Percentiles rank a stretch among this genome's conserved stretches.
These are phyloP conservation scores for Narcine bancroftii DNA, from an alignment of 2,113 vertebrate genomes.

Conservation along the genomic window DNA sequence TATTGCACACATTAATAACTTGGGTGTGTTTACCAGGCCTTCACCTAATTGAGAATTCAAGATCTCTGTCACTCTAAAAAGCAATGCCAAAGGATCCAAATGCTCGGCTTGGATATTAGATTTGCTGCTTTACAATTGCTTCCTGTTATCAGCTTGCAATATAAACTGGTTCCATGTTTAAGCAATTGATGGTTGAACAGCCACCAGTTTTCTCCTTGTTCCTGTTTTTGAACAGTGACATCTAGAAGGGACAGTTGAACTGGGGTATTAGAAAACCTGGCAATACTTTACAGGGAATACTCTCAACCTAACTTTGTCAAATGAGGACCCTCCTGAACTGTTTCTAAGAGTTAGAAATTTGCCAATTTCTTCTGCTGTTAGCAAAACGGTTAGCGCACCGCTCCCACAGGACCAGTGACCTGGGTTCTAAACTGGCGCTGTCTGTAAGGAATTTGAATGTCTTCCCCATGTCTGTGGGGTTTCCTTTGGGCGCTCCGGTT, in stretches of 20 bases:
- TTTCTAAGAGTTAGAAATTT: neutral
- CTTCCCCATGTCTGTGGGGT: too few species aligned
- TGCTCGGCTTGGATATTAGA: neutral
- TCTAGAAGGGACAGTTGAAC: neutral
- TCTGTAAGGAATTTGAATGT: too few species aligned
- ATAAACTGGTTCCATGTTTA: neutral
- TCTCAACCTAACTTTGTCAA: neutral
- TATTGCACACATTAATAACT: neutral
- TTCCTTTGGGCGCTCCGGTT: too few species aligned
- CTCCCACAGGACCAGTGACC: too few species aligned
- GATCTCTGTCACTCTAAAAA: neutral
- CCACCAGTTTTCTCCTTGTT: neutral
- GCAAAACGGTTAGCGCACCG: too few species aligned
- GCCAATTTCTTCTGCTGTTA: too few species aligned
- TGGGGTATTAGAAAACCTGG: neutral
- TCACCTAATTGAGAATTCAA: constrained; percentile 9
- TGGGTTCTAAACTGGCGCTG: too few species aligned
- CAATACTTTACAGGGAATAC: neutral
- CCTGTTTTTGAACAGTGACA: neutral
- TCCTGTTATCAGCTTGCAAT: neutral
- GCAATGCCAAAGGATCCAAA: neutral
- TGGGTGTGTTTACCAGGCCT: neutral
- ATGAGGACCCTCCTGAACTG: neutral
- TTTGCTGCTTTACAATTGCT: neutral
- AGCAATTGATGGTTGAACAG: neutral